These are phyloP conservation scores for Lethocerus indicus DNA, from an alignment of 1,140 invertebrate genomes.

Conservation along the genomic window DNA sequence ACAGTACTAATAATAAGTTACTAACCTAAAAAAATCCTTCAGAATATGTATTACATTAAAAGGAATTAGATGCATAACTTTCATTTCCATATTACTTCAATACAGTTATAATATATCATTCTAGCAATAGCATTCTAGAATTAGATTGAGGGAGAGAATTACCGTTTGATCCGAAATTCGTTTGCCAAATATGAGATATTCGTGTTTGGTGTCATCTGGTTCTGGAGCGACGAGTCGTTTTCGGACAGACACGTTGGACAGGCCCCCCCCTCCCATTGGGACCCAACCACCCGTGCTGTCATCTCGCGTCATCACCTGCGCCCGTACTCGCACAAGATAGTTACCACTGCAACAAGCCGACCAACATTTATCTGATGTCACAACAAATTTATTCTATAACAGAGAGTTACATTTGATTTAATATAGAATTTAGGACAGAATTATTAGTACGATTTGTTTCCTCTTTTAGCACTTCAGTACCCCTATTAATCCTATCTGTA, in stretches of 20 bases:
- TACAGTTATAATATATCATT: too few species aligned
- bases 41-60: too few species aligned
- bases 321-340: slow-evolving; percentile 87
- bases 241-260: slow-evolving; percentile 79
- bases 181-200: slow-evolving; percentile 83
- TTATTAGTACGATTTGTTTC: slow-evolving; percentile 3
- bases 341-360: slow-evolving; percentile 37
- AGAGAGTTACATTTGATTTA: background rate
- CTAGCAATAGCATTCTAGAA: too few species aligned
- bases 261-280: slow-evolving; percentile 78
- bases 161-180: slow-evolving; percentile 83
- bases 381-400: background rate
- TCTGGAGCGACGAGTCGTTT: slow-evolving; percentile 37
- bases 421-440: background rate
- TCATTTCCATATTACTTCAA: too few species aligned
- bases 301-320: slow-evolving; percentile 96
- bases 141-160: too few species aligned
- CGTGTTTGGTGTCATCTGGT: slow-evolving; percentile 35
- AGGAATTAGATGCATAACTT: too few species aligned
- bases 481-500: background rate
- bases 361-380: background rate
- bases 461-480: background rate
- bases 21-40: too few species aligned
- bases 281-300: slow-evolving; percentile 93
- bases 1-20: too few species aligned